Percentiles rank a stretch among this genome's conserved stretches.
These are phyloP conservation scores for Megaleporinus macrocephalus DNA, from an alignment of 2,113 vertebrate species.

Conservation along the genomic window DNA sequence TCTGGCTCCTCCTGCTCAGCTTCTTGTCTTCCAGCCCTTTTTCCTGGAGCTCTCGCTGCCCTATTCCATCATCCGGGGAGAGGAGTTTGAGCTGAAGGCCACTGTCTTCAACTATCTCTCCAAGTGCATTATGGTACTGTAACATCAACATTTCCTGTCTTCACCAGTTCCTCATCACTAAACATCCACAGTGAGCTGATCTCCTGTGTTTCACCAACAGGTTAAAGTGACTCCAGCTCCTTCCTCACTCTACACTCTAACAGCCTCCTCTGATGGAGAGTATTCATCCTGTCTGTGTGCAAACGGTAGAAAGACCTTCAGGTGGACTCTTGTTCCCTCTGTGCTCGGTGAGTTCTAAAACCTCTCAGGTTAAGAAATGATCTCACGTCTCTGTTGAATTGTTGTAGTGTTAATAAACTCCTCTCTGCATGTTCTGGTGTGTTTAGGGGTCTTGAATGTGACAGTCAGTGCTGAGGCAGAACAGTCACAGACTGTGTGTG, in stretches of 20 bases:
- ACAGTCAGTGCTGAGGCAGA: constrained; percentile 79
- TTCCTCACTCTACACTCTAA: constrained; percentile 75
- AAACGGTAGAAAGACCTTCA: constrained; percentile 71
- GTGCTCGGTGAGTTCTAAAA: constrained; percentile 74
- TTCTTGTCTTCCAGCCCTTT: constrained; percentile 86
- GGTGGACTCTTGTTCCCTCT: constrained; percentile 70
- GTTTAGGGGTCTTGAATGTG: constrained; percentile 78
- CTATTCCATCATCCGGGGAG: constrained; percentile 86
- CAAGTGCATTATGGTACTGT: constrained; percentile 84
- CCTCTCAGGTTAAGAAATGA: not conserved
- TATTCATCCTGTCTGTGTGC: constrained; percentile 75
- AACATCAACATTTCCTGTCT: not conserved
- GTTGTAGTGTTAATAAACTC: not conserved
- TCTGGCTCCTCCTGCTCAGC: no score
- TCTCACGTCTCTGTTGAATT: not conserved
- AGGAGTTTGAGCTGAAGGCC: constrained; percentile 85
- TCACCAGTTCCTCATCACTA: not conserved
- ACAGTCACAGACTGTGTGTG: constrained; percentile 68
- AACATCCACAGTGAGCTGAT: constrained; percentile 16
- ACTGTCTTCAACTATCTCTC: constrained; percentile 85
- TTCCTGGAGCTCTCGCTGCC: constrained; percentile 87
- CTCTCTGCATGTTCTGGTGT: not conserved
- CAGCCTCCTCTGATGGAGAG: constrained; percentile 59
- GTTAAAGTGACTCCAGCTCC: constrained; percentile 67
- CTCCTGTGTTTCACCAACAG: constrained; percentile 64